phyloP scores from a whole-genome alignment of 2,888 invertebrate genomes.

The Heteropelma amictum region DNA sequence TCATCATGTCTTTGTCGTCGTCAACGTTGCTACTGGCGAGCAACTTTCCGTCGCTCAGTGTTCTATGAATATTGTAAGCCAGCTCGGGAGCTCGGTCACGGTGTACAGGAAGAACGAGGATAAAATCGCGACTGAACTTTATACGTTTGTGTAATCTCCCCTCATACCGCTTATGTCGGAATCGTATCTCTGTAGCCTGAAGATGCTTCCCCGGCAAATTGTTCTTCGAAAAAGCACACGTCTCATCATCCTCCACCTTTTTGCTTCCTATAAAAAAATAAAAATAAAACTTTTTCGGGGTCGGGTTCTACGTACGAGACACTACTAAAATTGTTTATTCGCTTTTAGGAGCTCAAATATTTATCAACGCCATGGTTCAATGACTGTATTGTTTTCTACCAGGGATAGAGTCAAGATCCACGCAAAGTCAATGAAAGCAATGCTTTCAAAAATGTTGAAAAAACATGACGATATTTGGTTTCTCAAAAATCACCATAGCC shows the following conservation, averaged over 20 bases:
- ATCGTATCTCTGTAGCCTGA: conserved; percentile 12
- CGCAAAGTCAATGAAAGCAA: too few relatives aligned
- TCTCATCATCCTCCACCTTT: background rate
- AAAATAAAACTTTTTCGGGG: background rate
- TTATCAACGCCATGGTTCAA: too few relatives aligned
- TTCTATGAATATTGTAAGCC: conserved; percentile 48
- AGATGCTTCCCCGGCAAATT: conserved; percentile 9
- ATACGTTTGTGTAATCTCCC: background rate
- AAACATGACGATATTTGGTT: background rate
- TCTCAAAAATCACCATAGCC: too few relatives aligned
- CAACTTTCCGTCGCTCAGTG: conserved; percentile 41
- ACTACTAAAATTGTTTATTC: too few relatives aligned
- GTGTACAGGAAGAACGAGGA: conserved; percentile 24
- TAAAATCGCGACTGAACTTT: conserved; percentile 40
- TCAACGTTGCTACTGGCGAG: conserved; percentile 19
- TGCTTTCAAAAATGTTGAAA: too few relatives aligned
- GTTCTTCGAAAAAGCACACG: conserved; percentile 11
- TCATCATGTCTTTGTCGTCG: conserved; percentile 2
- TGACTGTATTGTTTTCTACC: too few relatives aligned
- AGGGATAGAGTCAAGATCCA: too few relatives aligned
- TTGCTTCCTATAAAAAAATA: background rate
- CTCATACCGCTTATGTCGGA: background rate
- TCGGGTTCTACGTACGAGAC: too few relatives aligned
- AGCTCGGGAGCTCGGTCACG: conserved; percentile 25
- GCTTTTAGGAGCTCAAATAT: too few relatives aligned